Conservation (phyloP, 2,888 invertebrate genomes). For the Capitulum mitella region DNA sequence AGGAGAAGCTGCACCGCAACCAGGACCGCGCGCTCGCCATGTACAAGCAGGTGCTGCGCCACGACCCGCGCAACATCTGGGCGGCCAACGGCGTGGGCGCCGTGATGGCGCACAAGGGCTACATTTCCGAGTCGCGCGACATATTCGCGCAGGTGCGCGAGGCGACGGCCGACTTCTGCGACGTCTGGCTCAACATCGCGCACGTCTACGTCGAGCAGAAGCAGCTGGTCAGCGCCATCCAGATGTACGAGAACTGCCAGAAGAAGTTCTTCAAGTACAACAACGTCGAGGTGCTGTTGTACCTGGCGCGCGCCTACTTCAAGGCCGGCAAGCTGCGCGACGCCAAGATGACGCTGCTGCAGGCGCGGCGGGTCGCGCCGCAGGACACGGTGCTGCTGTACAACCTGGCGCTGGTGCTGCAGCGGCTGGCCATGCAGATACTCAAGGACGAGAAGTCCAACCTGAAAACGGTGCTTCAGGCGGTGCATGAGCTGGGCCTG, state of each 20-base stretch:
- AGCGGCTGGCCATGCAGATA: constrained; percentile 82
- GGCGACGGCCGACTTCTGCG: constrained; percentile 96
- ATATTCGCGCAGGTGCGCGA: constrained; percentile 93
- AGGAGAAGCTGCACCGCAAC: constrained; percentile 87
- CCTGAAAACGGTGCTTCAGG: constrained; percentile 75
- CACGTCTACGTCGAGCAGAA: constrained; percentile 98
- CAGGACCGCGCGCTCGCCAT: constrained; percentile 88
- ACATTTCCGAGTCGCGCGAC: constrained; percentile 92
- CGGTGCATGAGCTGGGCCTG: constrained; percentile 88
- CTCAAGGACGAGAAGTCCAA: constrained; percentile 90
- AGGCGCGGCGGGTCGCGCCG: constrained; percentile 85
- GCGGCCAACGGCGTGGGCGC: constrained; percentile 97
- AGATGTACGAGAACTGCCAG: constrained; percentile 99
- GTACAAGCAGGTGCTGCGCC: constrained; percentile 85
- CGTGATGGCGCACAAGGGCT: constrained; percentile 82
- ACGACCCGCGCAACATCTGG: constrained; percentile 94
- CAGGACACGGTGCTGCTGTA: constrained; percentile 87
- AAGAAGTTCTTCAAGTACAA: constrained; percentile 92
- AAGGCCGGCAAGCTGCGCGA: constrained; percentile 82
- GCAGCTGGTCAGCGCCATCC: constrained; percentile 94
- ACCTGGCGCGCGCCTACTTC: constrained; percentile 87
- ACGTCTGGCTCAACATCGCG: constrained; percentile 99
- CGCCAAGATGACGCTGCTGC: constrained; percentile 71
- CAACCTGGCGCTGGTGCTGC: constrained; percentile 91
- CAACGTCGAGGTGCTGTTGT: constrained; percentile 90